Evolutionary conservation across 2,113 vertebrate genomes (phyloP).

Genomic region (Anolis sagrei): DNA sequence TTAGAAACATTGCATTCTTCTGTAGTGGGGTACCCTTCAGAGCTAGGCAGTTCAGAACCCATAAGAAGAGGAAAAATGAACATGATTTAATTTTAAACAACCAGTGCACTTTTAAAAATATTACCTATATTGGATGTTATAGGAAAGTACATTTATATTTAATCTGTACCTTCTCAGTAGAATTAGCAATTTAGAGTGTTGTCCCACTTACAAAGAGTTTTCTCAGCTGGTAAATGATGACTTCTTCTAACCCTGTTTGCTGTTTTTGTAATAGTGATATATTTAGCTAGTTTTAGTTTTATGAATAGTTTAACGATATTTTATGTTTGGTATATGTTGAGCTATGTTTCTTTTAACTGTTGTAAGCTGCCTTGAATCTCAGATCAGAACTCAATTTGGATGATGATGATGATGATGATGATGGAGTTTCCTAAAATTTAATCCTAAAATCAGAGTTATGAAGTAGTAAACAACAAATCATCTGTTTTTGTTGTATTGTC

Average conservation of each 20-base stretch:
- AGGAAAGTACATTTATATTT: not conserved
- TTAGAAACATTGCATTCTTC: constrained; percentile 23
- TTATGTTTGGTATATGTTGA: too few species aligned
- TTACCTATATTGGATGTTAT: not conserved
- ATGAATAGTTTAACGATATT: too few species aligned
- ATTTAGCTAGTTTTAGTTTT: not conserved
- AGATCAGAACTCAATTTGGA: too few species aligned
- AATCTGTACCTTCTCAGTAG: not conserved
- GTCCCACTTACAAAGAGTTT: not conserved
- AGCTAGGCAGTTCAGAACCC: constrained; percentile 6
- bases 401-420: too few species aligned
- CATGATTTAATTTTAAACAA: not conserved
- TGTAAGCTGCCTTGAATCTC: too few species aligned
- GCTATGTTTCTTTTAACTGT: too few species aligned
- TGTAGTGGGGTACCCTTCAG: not conserved
- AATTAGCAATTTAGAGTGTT: not conserved
- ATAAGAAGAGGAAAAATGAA: not conserved
- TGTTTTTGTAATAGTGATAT: too few species aligned
- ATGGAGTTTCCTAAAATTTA: not conserved
- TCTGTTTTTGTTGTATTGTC: too few species aligned
- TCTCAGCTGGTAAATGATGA: not conserved
- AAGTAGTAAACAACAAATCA: not conserved
- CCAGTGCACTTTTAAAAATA: not conserved
- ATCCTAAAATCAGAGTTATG: not conserved
- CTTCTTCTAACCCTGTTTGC: not conserved